These are phyloP conservation scores for Agrochola litura DNA, from an alignment of 2,888 invertebrate species.

Conservation along the genomic window DNA sequence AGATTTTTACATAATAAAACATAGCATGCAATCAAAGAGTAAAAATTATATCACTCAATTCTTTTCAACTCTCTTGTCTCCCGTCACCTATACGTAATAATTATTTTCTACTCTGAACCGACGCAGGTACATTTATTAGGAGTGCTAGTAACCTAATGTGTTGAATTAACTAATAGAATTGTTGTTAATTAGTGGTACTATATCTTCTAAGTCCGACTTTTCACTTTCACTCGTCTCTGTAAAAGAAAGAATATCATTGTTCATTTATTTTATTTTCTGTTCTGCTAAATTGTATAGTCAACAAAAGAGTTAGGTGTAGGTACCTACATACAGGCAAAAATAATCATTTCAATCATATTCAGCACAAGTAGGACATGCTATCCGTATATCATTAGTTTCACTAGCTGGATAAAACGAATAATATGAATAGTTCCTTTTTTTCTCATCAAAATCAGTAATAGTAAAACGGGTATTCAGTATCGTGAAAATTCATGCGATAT, in stretches of 20 bases:
- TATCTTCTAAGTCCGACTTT: conserved; percentile 80
- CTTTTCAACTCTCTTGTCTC: background rate
- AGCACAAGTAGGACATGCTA: background rate
- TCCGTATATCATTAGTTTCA: background rate
- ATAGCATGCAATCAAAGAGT: conserved; percentile 1
- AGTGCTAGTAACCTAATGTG: conserved; percentile 5
- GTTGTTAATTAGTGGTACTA: conserved; percentile 80
- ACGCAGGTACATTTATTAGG: background rate
- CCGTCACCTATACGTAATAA: conserved; percentile 16
- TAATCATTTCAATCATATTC: background rate
- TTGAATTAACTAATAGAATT: conserved; percentile 70
- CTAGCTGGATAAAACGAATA: background rate
- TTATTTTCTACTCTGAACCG: background rate
- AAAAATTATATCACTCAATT: conserved; percentile 27
- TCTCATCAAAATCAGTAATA: too few relatives aligned
- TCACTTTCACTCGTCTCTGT: conserved; percentile 85
- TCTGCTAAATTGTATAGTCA: conserved; percentile 6
- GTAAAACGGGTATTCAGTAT: too few relatives aligned
- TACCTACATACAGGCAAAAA: background rate
- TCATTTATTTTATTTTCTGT: background rate
- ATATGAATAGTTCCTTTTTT: background rate
- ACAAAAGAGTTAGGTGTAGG: background rate
- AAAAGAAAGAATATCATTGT: conserved; percentile 65
- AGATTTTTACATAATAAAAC: conserved; percentile 4
- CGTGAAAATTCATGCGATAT: too few relatives aligned